Base-by-base conservation (phyloP, 2,113 vertebrate species). In the Macquaria ambigua region DNA sequence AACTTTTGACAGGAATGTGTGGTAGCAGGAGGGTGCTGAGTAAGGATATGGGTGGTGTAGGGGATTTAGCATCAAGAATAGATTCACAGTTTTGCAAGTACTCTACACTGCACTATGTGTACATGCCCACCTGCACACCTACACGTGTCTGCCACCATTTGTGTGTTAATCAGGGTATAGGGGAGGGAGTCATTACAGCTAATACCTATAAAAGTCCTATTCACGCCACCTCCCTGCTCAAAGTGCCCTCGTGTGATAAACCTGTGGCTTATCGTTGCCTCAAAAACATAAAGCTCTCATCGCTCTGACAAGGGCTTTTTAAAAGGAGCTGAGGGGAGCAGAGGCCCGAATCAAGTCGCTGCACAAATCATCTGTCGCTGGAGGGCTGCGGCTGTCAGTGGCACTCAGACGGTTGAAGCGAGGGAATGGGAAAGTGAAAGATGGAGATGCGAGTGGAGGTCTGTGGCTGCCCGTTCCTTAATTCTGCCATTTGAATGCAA, bases 401-500 rank as follows among this genome's bases (percentile, higher is more conserved):
- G 77, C 71, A 61, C 81, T 84, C 84, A 89, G 74, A 14, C 14
- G 43, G 68, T 14, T 56, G 41, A 50, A 69, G 72, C 3, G 18
- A 71, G 76, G 62, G 84, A 87, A 85, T 80, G 86, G 70, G 84
- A 81, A 81, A 86, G 82, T 90, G 82, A 91, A 90, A 80, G 71
- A 90, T 68, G 76, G 62, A n/a, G 28, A 67, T 61, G 67, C 2
- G 53, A 77, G 61, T 16, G 52, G 46, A 87, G 86, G 73, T 84
- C 61, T 58, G 34, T 15, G 8, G 61, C 82, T 63, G 84, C 68
- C 79, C 37, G 31, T 28, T 72, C 62, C 72, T 86, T 92, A 89
- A 92, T 92, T 79, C 68, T 31, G 18, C 84, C 62, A 87, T 93
- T 90, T 91, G 73, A 90, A 93, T 90, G 88, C 88, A 77, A 59